These are phyloP conservation scores for Mimachlamys varia DNA, from an alignment of 2,888 invertebrate species.

Conservation along the genomic window DNA sequence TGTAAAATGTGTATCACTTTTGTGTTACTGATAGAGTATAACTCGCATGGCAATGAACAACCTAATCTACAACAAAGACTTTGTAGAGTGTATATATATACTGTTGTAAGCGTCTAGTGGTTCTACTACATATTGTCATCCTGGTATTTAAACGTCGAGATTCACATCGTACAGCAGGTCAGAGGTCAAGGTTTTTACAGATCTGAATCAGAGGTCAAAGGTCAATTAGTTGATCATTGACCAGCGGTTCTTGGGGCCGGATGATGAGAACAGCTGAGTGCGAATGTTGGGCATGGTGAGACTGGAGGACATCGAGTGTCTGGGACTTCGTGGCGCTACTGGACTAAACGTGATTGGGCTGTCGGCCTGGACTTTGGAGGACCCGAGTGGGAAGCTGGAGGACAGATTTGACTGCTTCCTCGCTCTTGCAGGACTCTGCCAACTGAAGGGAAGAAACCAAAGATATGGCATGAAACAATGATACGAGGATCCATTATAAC, in stretches of 20 bases:
- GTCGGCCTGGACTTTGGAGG: conserved; percentile 47
- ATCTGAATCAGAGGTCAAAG: not conserved
- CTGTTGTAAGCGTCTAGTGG: too few relatives aligned
- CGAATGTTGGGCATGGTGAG: conserved; percentile 52
- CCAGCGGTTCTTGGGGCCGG: conserved; percentile 16
- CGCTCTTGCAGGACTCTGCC: conserved; percentile 71
- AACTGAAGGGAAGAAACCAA: conserved; percentile 54
- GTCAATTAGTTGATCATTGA: not conserved
- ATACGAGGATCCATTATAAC: not conserved
- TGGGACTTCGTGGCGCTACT: conserved; percentile 44
- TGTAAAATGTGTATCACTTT: too few relatives aligned
- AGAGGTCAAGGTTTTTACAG: not conserved
- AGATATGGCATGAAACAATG: not conserved
- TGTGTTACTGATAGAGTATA: too few relatives aligned
- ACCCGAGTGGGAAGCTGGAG: conserved; percentile 54
- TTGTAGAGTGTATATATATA: too few relatives aligned
- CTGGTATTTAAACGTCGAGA: too few relatives aligned
- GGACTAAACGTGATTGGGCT: conserved; percentile 61
- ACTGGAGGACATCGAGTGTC: conserved; percentile 47
- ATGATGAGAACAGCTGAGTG: conserved; percentile 48
- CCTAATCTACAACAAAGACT: too few relatives aligned
- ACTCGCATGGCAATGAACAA: too few relatives aligned
- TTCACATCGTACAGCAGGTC: not conserved
- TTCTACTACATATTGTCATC: too few relatives aligned
- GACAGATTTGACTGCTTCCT: conserved; percentile 54